phyloP scores from a whole-genome alignment of 2,888 invertebrate species.

The Disparrhopalites patrizii region DNA sequence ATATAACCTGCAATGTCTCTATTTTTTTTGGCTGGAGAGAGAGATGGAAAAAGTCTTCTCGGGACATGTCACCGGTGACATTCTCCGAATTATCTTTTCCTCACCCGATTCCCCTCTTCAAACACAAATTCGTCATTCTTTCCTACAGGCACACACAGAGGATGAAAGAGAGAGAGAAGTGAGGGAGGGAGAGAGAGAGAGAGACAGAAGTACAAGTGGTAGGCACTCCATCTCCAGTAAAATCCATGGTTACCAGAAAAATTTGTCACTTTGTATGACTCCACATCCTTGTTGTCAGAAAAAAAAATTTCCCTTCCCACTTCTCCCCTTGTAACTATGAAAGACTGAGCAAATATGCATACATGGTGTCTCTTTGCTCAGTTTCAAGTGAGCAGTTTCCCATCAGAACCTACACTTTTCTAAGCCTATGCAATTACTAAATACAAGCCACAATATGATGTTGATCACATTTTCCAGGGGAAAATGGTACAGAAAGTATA shows the following conservation, averaged over 20 bases:
- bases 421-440: too few species aligned
- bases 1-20: neutral
- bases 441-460: too few species aligned
- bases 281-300: neutral
- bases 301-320: too few species aligned
- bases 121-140: constrained; percentile 42
- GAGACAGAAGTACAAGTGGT: too few species aligned
- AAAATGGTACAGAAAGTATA: too few species aligned
- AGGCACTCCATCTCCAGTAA: neutral
- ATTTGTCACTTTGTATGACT: neutral
- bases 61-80: constrained; percentile 36
- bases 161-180: neutral
- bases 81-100: constrained; percentile 40
- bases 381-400: too few species aligned
- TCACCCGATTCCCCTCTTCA: constrained; percentile 34
- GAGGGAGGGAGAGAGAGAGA: too few species aligned
- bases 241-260: constrained; percentile 2
- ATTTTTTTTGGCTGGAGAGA: neutral
- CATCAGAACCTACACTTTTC: too few species aligned
- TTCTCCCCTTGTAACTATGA: too few species aligned
- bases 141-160: constrained; percentile 16
- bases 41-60: constrained; percentile 2
- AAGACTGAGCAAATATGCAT: too few species aligned
- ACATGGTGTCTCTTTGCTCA: too few species aligned
- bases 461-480: too few species aligned